Base-by-base conservation (phyloP, 2,797 vertebrate species). In the Thaleichthys pacificus region DNA sequence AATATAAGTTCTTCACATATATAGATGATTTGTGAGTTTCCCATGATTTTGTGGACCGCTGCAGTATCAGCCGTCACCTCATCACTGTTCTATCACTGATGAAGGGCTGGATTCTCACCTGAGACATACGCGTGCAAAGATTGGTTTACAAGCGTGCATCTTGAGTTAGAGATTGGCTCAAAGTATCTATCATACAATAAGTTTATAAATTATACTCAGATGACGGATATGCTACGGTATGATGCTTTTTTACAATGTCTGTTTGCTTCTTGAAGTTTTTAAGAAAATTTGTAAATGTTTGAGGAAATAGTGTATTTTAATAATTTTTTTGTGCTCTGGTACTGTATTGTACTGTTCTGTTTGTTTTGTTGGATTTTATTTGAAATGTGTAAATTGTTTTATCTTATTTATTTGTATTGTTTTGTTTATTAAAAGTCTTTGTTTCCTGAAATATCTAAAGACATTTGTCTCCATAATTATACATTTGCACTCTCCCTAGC, bases 191-290 rank as follows among this genome's bases (percentile, higher is more conserved):
- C 87, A 86, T 87, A 82, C 86, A 86, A 82, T 82, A 85, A 77
- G 89, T 91, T 91, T 92, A 86, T 91, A 92, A 89, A 88, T 89
- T 86, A 89, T 91, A 88, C 87, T 86, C 86, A 77, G 85, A 88
- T 82, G 87, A 86, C 70, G 86, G 82, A 83, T 85, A 80, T 83
- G 88, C 84, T 83, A 85, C 86, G 87, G 86, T 88, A 88, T 72
- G 80, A 90, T 89, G 89, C 90, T 91, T 92, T 92, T 92, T 88
- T 92, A 92, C 89, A 83, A 90, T 78, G 88, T 90, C 89, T 91
- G 90, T 91, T 92, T 90, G 89, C 87, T 84, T 90, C 87, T 81
- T 86, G 84, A 87, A 84, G 84, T 91, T 92, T 92, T 73, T 89
- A 89, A 89, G 89, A 84, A 89, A 84, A 89, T 89, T 87, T 91